phyloP scores from a whole-genome alignment of 2,113 vertebrate species.

The Neopipo cinnamomea region DNA sequence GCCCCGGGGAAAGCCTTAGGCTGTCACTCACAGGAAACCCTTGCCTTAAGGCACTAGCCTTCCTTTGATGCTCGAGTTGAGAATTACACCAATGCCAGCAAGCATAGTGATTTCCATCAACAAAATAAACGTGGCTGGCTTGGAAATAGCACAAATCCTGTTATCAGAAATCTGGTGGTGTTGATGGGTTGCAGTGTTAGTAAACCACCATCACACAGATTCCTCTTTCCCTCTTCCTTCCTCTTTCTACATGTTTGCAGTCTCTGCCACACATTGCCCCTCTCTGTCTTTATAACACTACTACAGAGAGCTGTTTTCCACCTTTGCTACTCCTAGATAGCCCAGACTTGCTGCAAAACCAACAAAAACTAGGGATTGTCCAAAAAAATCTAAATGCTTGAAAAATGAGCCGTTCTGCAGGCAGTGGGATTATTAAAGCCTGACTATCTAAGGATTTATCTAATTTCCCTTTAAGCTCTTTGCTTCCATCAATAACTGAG shows the following conservation, averaged over 20 bases:
- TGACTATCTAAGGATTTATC: background rate
- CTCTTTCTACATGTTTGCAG: background rate
- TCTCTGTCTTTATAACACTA: background rate
- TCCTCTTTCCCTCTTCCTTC: background rate
- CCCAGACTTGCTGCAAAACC: background rate
- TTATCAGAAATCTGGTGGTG: background rate
- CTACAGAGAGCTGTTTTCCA: background rate
- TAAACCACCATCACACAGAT: background rate
- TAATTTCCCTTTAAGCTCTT: background rate
- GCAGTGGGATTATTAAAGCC: background rate
- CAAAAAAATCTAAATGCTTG: background rate
- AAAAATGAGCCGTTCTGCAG: background rate
- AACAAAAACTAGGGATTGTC: background rate
- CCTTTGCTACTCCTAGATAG: background rate
- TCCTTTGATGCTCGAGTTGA: background rate
- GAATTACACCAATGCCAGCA: background rate
- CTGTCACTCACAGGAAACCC: background rate
- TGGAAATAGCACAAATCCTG: background rate
- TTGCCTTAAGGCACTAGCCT: background rate
- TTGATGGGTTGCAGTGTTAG: background rate
- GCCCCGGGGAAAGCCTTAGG: background rate
- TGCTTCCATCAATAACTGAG: background rate
- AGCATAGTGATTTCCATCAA: background rate
- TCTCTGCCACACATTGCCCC: background rate
- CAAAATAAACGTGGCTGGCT: accelerated